These are phyloP conservation scores for Maconellicoccus hirsutus DNA, from an alignment of 1,140 invertebrate species.

Conservation along the genomic window DNA sequence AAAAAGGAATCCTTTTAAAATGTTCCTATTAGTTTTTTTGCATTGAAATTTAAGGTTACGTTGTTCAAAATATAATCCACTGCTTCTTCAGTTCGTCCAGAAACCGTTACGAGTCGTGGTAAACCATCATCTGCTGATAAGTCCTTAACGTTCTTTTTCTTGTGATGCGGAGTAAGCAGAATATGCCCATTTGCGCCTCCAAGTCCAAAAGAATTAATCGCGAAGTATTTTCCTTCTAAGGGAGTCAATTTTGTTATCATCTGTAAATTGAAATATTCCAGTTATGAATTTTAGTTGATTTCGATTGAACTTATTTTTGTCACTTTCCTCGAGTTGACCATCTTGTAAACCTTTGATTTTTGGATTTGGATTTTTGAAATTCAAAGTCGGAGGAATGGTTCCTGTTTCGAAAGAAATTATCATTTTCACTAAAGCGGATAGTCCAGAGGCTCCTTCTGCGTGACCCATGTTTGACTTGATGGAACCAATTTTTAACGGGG, in stretches of 20 bases:
- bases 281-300: too few species aligned
- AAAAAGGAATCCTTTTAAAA: not conserved
- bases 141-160: conserved; percentile 28
- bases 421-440: conserved; percentile 45
- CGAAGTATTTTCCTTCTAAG: conserved; percentile 39
- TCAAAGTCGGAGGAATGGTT: conserved; percentile 50
- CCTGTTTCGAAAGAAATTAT: conserved; percentile 44
- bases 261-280: conserved; percentile 27
- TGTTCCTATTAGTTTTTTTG: too few species aligned
- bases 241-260: conserved; percentile 43
- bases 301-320: too few species aligned
- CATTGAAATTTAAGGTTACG: conserved; percentile 17
- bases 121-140: conserved; percentile 25
- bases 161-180: conserved; percentile 35
- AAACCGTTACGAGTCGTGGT: conserved; percentile 29
- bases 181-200: conserved; percentile 50
- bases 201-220: conserved; percentile 52
- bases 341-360: conserved; percentile 56
- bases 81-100: conserved; percentile 29
- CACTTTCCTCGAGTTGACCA: conserved; percentile 56
- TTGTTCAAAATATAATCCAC: conserved; percentile 26
- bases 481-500: conserved; percentile 55
- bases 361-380: conserved; percentile 32
- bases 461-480: conserved; percentile 67
- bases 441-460: conserved; percentile 49